Percentiles rank a stretch among this genome's conserved stretches.
Evolutionary conservation across 2,888 invertebrate genomes (phyloP).

Genomic region (Ornithoptera alexandrae): DNA sequence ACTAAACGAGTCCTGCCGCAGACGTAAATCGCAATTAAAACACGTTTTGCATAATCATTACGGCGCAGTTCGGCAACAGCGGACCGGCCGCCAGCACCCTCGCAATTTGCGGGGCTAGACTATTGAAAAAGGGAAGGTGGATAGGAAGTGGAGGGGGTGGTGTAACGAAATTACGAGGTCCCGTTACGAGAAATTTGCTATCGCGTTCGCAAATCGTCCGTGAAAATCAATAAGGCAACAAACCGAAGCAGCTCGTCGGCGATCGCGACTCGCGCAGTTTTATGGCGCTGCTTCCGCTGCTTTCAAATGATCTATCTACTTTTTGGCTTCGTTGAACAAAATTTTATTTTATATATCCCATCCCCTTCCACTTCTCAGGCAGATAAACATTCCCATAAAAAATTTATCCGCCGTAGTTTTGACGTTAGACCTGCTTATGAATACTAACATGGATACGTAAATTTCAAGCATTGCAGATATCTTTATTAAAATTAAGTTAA

Average conservation of each 20-base stretch:
- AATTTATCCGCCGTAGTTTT: no score
- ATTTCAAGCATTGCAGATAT: no score
- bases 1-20: constrained; percentile 4
- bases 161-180: constrained; percentile 9
- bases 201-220: constrained; percentile 24
- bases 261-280: constrained; percentile 20
- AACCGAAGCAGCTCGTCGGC: constrained; percentile 12
- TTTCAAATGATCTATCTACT: constrained; percentile 14
- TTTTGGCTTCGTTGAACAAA: neutral
- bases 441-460: no score
- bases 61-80: constrained; percentile 1
- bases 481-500: no score
- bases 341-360: neutral
- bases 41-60: constrained; percentile 16
- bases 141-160: neutral
- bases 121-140: constrained; percentile 1
- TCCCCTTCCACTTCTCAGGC: neutral
- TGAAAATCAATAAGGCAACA: constrained; percentile 29
- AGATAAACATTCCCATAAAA: no score
- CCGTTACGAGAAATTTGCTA: constrained; percentile 20
- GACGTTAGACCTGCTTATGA: no score
- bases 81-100: neutral
- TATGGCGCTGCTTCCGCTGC: constrained; percentile 8
- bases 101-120: neutral
- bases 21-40: constrained; percentile 23